These are phyloP conservation scores for Heliconius cydno DNA, from an alignment of 2,888 invertebrate genomes.

Conservation along the genomic window DNA sequence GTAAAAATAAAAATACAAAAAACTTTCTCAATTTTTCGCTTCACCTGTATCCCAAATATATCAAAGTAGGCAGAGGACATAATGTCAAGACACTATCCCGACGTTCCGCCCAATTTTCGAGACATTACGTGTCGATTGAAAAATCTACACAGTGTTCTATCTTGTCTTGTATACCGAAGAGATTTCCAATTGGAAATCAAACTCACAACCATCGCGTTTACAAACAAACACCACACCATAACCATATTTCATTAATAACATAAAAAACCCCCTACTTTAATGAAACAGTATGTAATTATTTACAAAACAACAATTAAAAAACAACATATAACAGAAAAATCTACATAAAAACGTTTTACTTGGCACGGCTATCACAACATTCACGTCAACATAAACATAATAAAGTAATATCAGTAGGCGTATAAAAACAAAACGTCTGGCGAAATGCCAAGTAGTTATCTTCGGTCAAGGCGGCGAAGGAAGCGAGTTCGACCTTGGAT, in stretches of 20 bases:
- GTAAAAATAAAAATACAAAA: background rate
- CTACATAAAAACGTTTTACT: background rate
- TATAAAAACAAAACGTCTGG: conserved; percentile 39
- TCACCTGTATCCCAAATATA: background rate
- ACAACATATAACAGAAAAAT: background rate
- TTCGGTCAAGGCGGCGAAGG: conserved; percentile 43
- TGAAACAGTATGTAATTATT: background rate
- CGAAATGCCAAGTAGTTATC: conserved; percentile 36
- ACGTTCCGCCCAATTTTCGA: background rate
- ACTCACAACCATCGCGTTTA: background rate
- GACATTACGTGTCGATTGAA: too few species aligned
- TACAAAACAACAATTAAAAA: background rate
- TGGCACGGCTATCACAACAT: conserved; percentile 33
- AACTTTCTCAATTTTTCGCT: background rate
- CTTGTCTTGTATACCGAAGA: background rate
- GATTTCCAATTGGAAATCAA: background rate
- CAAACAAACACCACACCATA: background rate
- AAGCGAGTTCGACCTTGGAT: conserved; percentile 17
- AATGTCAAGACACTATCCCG: background rate
- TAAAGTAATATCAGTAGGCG: conserved; percentile 28
- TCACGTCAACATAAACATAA: conserved; percentile 30
- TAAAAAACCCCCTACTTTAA: too few species aligned
- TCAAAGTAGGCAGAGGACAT: background rate
- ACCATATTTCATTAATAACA: background rate
- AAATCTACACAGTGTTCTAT: too few species aligned